Evolutionary conservation across 1,140 invertebrate genomes (phyloP), one percentile per base, ranked within the genome.

Genomic region (Drosophila micromelanica): DNA sequence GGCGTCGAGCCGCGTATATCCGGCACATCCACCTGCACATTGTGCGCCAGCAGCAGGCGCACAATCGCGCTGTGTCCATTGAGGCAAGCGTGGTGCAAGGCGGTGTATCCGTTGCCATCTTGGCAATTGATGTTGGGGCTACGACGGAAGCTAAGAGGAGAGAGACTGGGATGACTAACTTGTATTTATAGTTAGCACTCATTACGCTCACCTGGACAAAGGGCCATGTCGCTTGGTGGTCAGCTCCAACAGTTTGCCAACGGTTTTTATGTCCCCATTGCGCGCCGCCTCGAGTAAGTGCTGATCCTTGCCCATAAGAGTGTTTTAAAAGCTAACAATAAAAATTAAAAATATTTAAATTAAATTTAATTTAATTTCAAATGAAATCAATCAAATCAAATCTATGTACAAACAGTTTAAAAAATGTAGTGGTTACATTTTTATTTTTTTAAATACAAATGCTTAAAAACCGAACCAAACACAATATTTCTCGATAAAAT

Each of bases 201-300:
- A 12, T 13, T n/a, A 7, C 9, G 61, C 68, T 70, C 59, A 98
- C 97, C 97, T 98, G 93, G 97, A 96, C 91, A 98, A 94, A 91
- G 97, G 97, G 93, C 97, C 97, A 95, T 96, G 96, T 94, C 96
- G 96, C 94, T 97, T 97, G 78, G 96, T 95, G 93, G 96, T 95
- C 92, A 96, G 95, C 86, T 94, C 95, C 76, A 99, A 93, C 91
- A 98, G 96, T 94, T 98, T 98, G 92, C 98, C 97, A 49, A 98
- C 97, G 71, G 96, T 95, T 73, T 94, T 93, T 80, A 96, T 94
- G 93, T 98, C 97, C 85, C 98, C 98, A 93, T 95, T 97, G 82
- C 98, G 95, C 78, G 97, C 97, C 80, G 97, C 98, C 92, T 98
- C 97, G 91, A 99, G 94, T 93, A 99, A 94, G 93, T 99, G 98